Base-by-base conservation (phyloP, 2,113 vertebrate species). In the Sinosuthora webbiana region DNA sequence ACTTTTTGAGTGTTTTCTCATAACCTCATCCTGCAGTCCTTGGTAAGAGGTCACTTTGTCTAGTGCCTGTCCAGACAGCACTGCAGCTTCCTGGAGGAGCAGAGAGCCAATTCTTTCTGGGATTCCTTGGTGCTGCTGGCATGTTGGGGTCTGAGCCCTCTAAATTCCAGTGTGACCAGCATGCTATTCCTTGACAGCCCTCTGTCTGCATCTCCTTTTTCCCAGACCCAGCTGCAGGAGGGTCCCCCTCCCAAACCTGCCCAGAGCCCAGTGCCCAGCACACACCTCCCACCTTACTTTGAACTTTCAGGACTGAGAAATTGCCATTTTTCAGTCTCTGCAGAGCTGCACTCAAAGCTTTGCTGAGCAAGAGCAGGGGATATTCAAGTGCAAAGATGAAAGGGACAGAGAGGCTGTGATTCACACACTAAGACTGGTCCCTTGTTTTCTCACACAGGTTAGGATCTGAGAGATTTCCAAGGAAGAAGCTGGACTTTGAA, bases 31-130 rank as follows among this genome's bases (percentile, higher is more conserved):
- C 23, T 60, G 23, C 39, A 59, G 16, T 6, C 6, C 17, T 52
- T 73, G 45, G 37, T 33, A 15, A 73, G 23, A 21, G 8, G 16
- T 18, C 15, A 4, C 24, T 18, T 71, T 68, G 14, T 8, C 23
- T 16, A 25, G 13, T 33, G 25, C 19, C 20, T 14, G n/a, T 45
- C 31, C 47, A 76, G 49, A 13, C 6, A 76, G 25, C 0, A 0
- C 31, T 59, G 25, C 10, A 74, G 21, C 16, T 19, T 57, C 24
- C 24, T 57, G 31, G 35, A 37, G 39, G 23, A 21, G 9, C 20
- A 71, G 37, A 59, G 31, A 53, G 28, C 10, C 45, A 35, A 1
- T 5, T 16, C 12, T 53, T 50, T 39, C 74, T 55, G 28, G 45
- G 21, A n/a, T 14, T 59, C 53, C 65, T 33, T 41, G 39, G 15